Evolutionary conservation across 1,140 invertebrate species (phyloP).

Genomic region (Polypedilum pembai): DNA sequence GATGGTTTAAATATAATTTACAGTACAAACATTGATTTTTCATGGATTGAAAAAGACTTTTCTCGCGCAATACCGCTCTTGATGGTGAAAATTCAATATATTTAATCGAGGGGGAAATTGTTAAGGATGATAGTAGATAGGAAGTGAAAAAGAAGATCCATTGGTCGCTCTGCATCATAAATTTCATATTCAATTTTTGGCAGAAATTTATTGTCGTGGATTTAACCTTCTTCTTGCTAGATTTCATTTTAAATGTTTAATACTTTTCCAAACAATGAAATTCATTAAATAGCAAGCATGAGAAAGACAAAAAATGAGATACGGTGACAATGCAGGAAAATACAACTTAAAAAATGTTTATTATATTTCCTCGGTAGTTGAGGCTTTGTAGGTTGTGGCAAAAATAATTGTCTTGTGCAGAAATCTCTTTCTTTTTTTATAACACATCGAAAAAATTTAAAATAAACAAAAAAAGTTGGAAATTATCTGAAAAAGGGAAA

Average conservation of each 20-base stretch:
- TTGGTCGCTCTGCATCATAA: neutral
- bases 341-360: neutral
- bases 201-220: slow-evolving; percentile 6
- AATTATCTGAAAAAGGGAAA: too few relatives aligned
- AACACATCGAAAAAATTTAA: too few relatives aligned
- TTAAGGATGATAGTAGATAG: neutral
- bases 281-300: neutral
- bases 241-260: slow-evolving; percentile 6
- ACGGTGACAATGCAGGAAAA: slow-evolving; percentile 9
- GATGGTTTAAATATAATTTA: slow-evolving; percentile 27
- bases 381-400: neutral
- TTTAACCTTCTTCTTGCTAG: neutral
- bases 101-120: slow-evolving; percentile 8
- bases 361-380: neutral
- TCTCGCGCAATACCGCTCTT: neutral
- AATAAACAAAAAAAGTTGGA: too few relatives aligned
- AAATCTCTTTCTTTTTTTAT: too few relatives aligned
- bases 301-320: neutral
- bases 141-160: neutral
- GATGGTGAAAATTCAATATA: slow-evolving; percentile 18
- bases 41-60: slow-evolving; percentile 23
- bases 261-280: slow-evolving; percentile 23
- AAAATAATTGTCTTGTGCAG: neutral
- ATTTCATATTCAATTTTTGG: slow-evolving; percentile 18
- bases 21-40: slow-evolving; percentile 27